Base-by-base conservation (phyloP, 2,113 vertebrate species). In the Protobothrops flavoviridis region DNA sequence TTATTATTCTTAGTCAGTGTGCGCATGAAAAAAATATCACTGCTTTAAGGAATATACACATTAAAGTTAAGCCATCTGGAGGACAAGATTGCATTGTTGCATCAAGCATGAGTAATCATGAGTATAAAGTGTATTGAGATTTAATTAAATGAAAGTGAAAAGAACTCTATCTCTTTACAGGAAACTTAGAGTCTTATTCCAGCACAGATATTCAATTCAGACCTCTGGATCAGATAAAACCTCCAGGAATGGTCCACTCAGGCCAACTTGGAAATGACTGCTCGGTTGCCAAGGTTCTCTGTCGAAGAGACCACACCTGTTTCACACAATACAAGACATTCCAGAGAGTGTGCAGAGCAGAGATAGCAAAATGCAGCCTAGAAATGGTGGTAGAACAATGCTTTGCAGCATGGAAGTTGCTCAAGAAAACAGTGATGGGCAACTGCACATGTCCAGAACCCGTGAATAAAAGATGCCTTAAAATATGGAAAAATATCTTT, bases 401-500 rank as follows among this genome's bases (percentile, higher is more conserved):
- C 5, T 26, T 92, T 29, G 48, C 57, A 3, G 94, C 95, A 0
- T 98, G 97, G 97, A 93, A 93, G 39, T 92, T 94, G 0, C 93
- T 98, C 81, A 96, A 87, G 26, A 94, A 91, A 94, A 98, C 97
- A 0, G 33, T 33, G 0, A 92, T 98, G 90, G 97, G 96, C 61
- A 94, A 89, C 15, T 98, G 98, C 95, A 95, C 89, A 0, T 98
- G 98, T 50, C 57, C 91, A 0, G 88, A 96, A 11, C 94, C 96
- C 0, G 95, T 87, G 26, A 96, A 95, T 64, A 56, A 1, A 85
- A 96, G 93, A 33, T 98, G 98, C 39, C 0, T 50, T 21, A 91
- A 91, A 86, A 96, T 97, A 92, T 94, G 96, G 97, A 96, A 96
- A 81, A 95, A 92, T 85, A 96, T 98, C 26, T 96, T 97, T 93